phyloP scores from a whole-genome alignment of 2,888 invertebrate species.

The Drosophila stalkeri region DNA sequence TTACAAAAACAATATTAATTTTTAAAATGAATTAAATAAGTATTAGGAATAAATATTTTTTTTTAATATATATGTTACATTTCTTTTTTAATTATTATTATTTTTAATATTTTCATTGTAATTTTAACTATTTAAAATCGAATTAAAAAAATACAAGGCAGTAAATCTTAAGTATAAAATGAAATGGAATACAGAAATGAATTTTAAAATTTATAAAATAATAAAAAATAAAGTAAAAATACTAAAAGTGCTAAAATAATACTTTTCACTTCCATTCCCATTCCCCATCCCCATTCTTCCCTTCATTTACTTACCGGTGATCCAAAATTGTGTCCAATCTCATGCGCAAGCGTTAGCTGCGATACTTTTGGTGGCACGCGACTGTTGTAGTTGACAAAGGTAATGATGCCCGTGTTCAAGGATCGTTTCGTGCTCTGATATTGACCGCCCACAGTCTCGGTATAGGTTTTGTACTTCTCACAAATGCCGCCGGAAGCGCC shows the following conservation, averaged over 20 bases:
- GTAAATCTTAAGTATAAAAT: neutral
- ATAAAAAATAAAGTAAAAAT: neutral
- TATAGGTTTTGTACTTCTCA: constrained; percentile 98
- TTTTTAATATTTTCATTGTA: too few species aligned
- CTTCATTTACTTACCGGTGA: constrained; percentile 91
- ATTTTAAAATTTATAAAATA: too few species aligned
- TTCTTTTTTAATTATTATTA: too few species aligned
- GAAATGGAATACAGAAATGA: neutral
- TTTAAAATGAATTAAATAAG: neutral
- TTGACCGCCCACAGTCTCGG: constrained; percentile 97
- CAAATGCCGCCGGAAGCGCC: constrained; percentile 99
- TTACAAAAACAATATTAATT: neutral
- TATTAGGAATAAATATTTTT: too few species aligned
- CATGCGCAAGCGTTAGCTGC: constrained; percentile 98
- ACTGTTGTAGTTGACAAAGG: constrained; percentile 99
- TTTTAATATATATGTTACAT: too few species aligned
- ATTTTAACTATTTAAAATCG: too few species aligned
- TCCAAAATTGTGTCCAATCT: constrained; percentile 99
- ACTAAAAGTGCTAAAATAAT: neutral
- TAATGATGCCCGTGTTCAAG: constrained; percentile 99
- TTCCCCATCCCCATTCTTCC: too few species aligned
- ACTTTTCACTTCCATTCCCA: too few species aligned
- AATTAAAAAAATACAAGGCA: too few species aligned
- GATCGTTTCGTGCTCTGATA: constrained; percentile 97
- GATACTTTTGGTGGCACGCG: constrained; percentile 99